These are phyloP conservation scores for Mirza zaza DNA, from an alignment of 2,113 vertebrate species.

Conservation along the genomic window DNA sequence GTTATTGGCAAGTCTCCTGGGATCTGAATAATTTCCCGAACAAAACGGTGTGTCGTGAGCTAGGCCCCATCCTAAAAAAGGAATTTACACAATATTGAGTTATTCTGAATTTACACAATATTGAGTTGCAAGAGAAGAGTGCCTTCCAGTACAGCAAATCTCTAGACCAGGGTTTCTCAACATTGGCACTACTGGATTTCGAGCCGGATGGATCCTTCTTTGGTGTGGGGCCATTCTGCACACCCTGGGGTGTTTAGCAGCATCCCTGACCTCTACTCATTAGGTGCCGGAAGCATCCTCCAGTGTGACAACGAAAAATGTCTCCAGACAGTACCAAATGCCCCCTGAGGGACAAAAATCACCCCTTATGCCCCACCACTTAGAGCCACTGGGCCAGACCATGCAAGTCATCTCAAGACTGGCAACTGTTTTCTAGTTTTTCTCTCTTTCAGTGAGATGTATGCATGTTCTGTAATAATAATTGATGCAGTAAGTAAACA, in stretches of 20 bases:
- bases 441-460: constrained; percentile 73
- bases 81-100: too few relatives aligned
- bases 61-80: not conserved
- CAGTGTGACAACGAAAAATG: not conserved
- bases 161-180: not conserved
- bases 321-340: not conserved
- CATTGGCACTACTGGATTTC: not conserved
- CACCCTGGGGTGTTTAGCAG: not conserved
- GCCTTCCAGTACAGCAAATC: fast-evolving
- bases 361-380: too few relatives aligned
- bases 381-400: not conserved
- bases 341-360: not conserved
- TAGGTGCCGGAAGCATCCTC: not conserved
- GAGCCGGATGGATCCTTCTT: not conserved
- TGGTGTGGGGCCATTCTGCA: not conserved
- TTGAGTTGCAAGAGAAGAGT: not conserved
- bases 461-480: constrained; percentile 71
- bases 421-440: constrained; percentile 75
- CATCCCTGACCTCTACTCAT: not conserved
- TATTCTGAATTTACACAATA: too few relatives aligned
- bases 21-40: not conserved
- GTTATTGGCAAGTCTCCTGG: not conserved
- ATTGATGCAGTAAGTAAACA: constrained; percentile 71
- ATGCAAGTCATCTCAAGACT: not conserved
- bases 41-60: fast-evolving